These are phyloP conservation scores for Copidosoma floridanum DNA, from an alignment of 1,140 invertebrate genomes.

Conservation along the genomic window DNA sequence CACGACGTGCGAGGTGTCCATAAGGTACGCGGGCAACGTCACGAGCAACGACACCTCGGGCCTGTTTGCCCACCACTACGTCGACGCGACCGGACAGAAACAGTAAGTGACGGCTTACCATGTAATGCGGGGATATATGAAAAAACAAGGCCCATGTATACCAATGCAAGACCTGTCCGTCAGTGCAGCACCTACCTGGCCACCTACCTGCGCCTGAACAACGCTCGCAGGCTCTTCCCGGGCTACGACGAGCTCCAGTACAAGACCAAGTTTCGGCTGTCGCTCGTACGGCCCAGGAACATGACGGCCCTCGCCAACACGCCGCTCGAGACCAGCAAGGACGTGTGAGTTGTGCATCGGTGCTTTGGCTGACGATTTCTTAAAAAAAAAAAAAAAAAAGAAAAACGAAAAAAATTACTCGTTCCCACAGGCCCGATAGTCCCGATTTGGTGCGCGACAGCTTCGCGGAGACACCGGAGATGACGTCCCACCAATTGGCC, in stretches of 20 bases:
- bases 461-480: conserved; percentile 72
- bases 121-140: no score
- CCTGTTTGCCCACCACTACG: conserved; percentile 64
- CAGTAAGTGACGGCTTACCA: conserved; percentile 54
- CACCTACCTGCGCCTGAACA: conserved; percentile 77
- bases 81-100: conserved; percentile 51
- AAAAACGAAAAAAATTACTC: no score
- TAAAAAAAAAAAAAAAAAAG: no score
- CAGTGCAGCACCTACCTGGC: conserved; percentile 62
- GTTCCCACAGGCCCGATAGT: conserved; percentile 44
- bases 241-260: conserved; percentile 89
- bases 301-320: conserved; percentile 67
- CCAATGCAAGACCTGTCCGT: no score
- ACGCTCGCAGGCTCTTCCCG: conserved; percentile 83
- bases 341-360: no score
- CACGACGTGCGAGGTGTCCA: conserved; percentile 56
- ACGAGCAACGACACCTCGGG: conserved; percentile 60
- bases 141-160: no score
- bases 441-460: conserved; percentile 63
- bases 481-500: conserved; percentile 84
- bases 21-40: conserved; percentile 62
- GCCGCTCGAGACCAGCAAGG: conserved; percentile 56
- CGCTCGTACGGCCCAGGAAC: conserved; percentile 61
- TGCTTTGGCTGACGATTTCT: no score
- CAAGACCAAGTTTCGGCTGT: conserved; percentile 72